phyloP scores from a whole-genome alignment of 1,140 invertebrate genomes.

The Dendrolimus kikuchii region DNA sequence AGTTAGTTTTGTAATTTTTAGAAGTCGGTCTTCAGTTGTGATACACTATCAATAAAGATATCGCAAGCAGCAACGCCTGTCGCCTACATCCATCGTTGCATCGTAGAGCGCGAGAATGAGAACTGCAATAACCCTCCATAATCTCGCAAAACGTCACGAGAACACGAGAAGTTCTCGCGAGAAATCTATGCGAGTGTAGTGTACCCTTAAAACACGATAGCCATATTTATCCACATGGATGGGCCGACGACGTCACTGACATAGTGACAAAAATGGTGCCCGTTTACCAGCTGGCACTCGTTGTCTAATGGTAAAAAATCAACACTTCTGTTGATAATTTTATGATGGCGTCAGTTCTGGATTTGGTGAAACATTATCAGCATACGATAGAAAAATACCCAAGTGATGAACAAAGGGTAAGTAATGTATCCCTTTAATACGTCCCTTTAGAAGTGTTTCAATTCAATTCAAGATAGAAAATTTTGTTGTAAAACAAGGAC shows the following conservation, averaged over 20 bases:
- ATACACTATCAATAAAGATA: too few species aligned
- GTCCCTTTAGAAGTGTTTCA: slow-evolving; percentile 8
- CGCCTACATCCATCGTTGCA: too few species aligned
- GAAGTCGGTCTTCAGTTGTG: too few species aligned
- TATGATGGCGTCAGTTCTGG: slow-evolving; percentile 61
- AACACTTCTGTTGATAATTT: slow-evolving; percentile 29
- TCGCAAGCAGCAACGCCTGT: too few species aligned
- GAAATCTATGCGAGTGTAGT: too few species aligned
- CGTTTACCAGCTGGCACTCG: slow-evolving; percentile 64
- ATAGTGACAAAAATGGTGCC: slow-evolving; percentile 60
- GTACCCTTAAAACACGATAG: neutral
- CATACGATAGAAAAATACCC: slow-evolving; percentile 75
- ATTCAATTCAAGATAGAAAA: too few species aligned
- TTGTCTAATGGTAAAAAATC: slow-evolving; percentile 47
- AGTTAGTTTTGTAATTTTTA: too few species aligned
- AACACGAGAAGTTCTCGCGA: too few species aligned
- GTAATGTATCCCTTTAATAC: slow-evolving; percentile 23
- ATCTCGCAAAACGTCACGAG: too few species aligned
- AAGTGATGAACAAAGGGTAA: slow-evolving; percentile 75
- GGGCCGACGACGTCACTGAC: neutral
- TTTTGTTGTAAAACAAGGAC: too few species aligned
- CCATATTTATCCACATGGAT: neutral
- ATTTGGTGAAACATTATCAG: slow-evolving; percentile 75
- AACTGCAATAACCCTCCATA: too few species aligned
- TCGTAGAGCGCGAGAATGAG: too few species aligned